Evolutionary conservation across 2,797 vertebrate genomes (phyloP).

Genomic region (Rhabdomys pumilio): DNA sequence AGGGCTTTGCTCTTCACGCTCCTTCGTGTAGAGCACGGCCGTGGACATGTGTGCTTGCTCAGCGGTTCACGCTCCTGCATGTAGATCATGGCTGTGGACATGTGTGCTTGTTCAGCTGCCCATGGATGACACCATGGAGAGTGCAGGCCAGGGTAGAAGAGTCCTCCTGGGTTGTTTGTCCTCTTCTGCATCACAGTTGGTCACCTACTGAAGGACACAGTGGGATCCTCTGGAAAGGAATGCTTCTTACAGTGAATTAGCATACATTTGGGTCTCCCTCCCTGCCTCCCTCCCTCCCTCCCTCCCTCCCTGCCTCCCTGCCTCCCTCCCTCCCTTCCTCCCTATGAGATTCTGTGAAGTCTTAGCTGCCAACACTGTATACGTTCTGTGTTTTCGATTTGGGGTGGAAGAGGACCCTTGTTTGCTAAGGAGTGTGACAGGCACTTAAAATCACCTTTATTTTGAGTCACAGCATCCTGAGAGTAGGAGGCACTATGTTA

Average conservation of each 20-base stretch:
- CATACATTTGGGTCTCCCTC: not conserved
- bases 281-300: rapidly evolving
- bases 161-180: not conserved
- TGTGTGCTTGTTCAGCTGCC: too few species aligned
- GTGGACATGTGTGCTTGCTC: not conserved
- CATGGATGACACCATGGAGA: not conserved
- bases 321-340: not conserved
- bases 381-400: not conserved
- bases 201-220: not conserved
- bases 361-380: not conserved
- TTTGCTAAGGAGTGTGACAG: not conserved
- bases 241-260: rapidly evolving
- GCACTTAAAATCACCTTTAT: not conserved
- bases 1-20: not conserved
- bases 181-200: not conserved
- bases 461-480: not conserved
- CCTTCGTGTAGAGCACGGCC: not conserved
- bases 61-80: too few species aligned
- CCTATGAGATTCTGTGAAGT: not conserved
- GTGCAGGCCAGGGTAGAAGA: not conserved
- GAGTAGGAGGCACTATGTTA: not conserved
- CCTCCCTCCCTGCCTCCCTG: too few species aligned
- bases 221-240: not conserved
- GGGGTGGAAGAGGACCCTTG: not conserved
- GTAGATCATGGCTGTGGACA: not conserved